Base-by-base conservation (phyloP, 2,797 vertebrate species). In the Tachyglossus aculeatus region DNA sequence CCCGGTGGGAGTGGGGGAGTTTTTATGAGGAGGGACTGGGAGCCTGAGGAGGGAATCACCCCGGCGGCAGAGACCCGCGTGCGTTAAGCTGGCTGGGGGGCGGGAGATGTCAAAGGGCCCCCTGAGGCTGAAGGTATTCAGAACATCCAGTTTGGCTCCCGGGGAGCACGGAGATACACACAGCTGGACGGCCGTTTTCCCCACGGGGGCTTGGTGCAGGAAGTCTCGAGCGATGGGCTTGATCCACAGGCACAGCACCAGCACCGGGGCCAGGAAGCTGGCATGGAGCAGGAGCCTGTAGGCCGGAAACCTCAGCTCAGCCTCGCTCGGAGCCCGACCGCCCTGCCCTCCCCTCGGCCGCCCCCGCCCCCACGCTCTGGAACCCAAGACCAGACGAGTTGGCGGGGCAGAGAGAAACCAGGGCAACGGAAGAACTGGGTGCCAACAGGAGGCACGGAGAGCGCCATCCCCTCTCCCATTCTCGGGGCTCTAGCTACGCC, bases 161-260 rank as follows among this genome's bases (percentile, higher is more conserved):
- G n/a, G n/a, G n/a, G n/a, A n/a, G 2, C 44, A 9, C 2, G 0
- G 5, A 3, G 10, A 4, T 39, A 87, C 96, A 94, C 81, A 98
- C 97, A 98, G 43, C 40, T 94, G 95, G 67, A 95, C 29, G 16
- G 25, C 92, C 1, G 90, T 86, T 60, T 92, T 95, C 79, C 95
- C 95, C 87, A 95, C 66, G 0, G 96, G 96, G 0, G 95, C 93
- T 0, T 91, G 96, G 29, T 89, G 93, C 61, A 98, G 86, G 80
- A 99, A 96, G 81, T 98, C 96, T 50, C 97, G 91, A 0, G 95
- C 93, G 5, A 99, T 93, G 9, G 97, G 97, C 83, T 95, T 96
- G 51, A 97, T 89, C 97, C 97, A 99, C 53, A 98, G 77, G 71
- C 96, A 74, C 72, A 98, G 61, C 41, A 96, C 86, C 2, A 97